phyloP scores from a whole-genome alignment of 1,140 invertebrate genomes.

The Platyura marginata region DNA sequence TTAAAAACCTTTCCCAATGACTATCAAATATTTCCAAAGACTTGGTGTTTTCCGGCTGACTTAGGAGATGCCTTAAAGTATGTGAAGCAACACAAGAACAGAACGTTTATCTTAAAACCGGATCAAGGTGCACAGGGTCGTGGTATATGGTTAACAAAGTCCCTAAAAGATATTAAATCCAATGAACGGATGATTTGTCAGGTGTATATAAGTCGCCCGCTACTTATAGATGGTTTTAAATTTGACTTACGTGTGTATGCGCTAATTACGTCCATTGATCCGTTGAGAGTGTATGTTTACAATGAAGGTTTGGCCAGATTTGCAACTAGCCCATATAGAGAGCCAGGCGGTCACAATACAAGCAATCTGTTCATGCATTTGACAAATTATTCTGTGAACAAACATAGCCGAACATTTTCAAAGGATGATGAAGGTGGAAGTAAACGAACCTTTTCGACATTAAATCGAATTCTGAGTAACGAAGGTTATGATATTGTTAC shows the following conservation, averaged over 20 bases:
- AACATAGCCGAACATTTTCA: constrained; percentile 50
- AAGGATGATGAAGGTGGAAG: constrained; percentile 61
- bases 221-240: constrained; percentile 89
- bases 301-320: constrained; percentile 88
- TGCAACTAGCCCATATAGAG: constrained; percentile 67
- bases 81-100: constrained; percentile 42
- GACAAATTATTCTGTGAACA: constrained; percentile 94
- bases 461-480: constrained; percentile 50
- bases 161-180: constrained; percentile 54
- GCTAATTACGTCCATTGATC: constrained; percentile 85
- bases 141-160: constrained; percentile 66
- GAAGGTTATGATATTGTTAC: constrained; percentile 53
- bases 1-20: constrained; percentile 67
- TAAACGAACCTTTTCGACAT: constrained; percentile 67
- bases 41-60: constrained; percentile 88
- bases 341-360: constrained; percentile 59
- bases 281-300: constrained; percentile 81
- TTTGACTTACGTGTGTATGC: constrained; percentile 93
- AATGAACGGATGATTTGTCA: constrained; percentile 72
- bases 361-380: constrained; percentile 88
- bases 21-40: constrained; percentile 81
- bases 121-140: constrained; percentile 71
- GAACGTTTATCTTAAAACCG: constrained; percentile 77
- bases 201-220: constrained; percentile 54
- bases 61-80: constrained; percentile 43